Evolutionary conservation across 1,140 invertebrate genomes (phyloP).

Genomic region (Tribolium castaneum): DNA sequence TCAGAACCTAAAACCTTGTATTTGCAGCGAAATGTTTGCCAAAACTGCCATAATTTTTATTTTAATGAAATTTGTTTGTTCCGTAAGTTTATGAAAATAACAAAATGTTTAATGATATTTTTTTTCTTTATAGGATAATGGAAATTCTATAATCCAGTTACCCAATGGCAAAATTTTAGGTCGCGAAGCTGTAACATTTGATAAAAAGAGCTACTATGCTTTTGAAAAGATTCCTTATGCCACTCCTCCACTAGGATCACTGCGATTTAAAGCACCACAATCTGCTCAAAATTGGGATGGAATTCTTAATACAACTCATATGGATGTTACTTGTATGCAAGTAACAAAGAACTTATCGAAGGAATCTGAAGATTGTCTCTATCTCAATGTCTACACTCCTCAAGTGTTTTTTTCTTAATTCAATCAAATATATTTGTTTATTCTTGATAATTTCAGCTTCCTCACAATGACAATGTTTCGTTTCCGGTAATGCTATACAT

Average conservation of each 20-base stretch:
- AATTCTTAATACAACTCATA: conserved; percentile 28
- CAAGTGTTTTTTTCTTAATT: conserved; percentile 10
- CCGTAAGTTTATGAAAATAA: background rate
- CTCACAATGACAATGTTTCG: background rate
- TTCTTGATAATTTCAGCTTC: background rate
- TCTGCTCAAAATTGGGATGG: conserved; percentile 39
- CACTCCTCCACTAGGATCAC: conserved; percentile 71
- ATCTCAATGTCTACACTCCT: conserved; percentile 46
- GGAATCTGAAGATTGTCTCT: conserved; percentile 45
- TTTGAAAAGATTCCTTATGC: conserved; percentile 75
- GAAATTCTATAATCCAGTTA: background rate
- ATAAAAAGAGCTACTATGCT: conserved; percentile 59
- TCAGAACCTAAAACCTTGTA: too few species aligned
- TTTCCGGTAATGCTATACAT: conserved; percentile 75
- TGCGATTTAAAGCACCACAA: conserved; percentile 68
- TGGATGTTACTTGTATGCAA: conserved; percentile 34
- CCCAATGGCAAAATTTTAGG: background rate
- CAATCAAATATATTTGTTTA: background rate
- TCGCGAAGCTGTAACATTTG: background rate
- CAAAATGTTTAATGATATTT: background rate
- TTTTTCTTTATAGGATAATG: background rate
- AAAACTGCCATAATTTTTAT: background rate
- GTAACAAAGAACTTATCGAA: background rate
- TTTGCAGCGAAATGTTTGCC: background rate
- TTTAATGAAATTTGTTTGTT: background rate